Base-by-base conservation (phyloP, 2,797 vertebrate species). In the Pagetopsis macropterus region DNA sequence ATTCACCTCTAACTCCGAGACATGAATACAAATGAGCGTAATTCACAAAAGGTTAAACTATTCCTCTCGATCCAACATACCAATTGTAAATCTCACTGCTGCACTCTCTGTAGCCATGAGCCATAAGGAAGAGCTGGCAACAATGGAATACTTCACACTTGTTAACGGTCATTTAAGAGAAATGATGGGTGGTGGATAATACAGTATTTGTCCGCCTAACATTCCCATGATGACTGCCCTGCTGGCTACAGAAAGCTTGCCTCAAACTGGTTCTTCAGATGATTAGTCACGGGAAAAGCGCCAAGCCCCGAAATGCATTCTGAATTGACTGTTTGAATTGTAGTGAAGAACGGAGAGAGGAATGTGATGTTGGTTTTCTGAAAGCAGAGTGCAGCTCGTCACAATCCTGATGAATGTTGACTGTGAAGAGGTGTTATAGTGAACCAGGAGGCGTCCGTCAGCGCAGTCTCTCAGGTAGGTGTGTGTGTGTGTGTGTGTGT, bases 281-380 rank as follows among this genome's bases (percentile, higher is more conserved):
- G 74, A 81, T 90, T 73, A 82, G 75, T 82, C 65, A 54, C 67
- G 76, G 71, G 63, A 79, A 83, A 73, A 54, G 68, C 75, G 81
- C 78, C 71, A 81, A 64, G 41, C 46, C 40, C 74, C 65, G 46
- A 31, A 23, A 78, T 81, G 70, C 57, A 65, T n/a, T 68, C 65
- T 66, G 5, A 50, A 33, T 10, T 12, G n/a, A 52, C 65, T 84
- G 65, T 37, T 37, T 37, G 33, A 11, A 64, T 69, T 73, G 70
- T 81, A 79, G 65, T 70, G 65, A 67, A 62, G 65, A 55, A 71
- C 33, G 75, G 58, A 51, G 64, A 65, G 51, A 49, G 68, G 72
- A 41, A 76, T 57, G 50, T 49, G 27, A 51, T 50, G 62, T 16
- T 78, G 37, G 37, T 58, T 27, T 62, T 72, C 52, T 59, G 13